Evolutionary conservation across 64 coral and sea anemone genomes (phyloP).

Genomic region (Trachythela sp.): DNA sequence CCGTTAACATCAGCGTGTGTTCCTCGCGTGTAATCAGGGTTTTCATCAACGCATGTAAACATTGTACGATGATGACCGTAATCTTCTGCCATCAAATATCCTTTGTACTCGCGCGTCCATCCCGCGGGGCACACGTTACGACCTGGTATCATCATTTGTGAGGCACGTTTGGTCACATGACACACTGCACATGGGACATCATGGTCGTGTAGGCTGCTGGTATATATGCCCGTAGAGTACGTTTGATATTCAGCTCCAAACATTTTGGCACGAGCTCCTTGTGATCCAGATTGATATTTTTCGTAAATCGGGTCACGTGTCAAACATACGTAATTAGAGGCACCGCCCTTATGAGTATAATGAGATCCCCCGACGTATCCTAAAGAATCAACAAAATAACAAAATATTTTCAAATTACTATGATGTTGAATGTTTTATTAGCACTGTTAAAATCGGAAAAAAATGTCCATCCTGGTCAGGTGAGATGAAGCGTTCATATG

Average conservation of each 20-base stretch:
- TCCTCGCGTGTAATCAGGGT: conserved; percentile 4
- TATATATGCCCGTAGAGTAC: background rate
- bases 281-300: background rate
- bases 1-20: background rate
- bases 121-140: no score
- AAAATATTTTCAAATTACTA: no score
- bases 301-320: background rate
- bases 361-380: background rate
- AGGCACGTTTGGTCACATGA: no score
- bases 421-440: no score
- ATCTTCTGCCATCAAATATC: conserved; percentile 32
- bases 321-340: no score
- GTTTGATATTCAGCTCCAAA: background rate
- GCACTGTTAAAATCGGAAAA: no score
- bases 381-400: background rate
- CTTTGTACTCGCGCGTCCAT: no score
- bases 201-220: background rate
- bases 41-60: conserved; percentile 30
- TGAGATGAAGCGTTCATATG: no score
- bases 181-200: no score
- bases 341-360: background rate
- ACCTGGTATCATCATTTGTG: no score
- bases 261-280: background rate
- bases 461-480: no score
- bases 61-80: background rate